Percentiles rank a stretch among this genome's conserved stretches.
These are phyloP conservation scores for Parus major DNA, from an alignment of 2,113 vertebrate species.

Conservation along the genomic window DNA sequence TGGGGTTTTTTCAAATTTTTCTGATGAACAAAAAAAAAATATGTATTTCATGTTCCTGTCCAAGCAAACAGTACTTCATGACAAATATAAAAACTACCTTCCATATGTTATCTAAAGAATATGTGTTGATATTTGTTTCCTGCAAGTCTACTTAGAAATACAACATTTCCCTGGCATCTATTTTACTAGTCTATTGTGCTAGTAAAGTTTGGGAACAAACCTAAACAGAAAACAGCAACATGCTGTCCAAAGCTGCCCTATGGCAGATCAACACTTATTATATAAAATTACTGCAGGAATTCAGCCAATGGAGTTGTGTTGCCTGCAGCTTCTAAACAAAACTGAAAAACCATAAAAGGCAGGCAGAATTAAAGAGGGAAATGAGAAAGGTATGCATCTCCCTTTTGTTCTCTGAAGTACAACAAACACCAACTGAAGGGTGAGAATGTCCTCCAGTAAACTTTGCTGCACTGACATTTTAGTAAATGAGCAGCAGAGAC, in stretches of 20 bases:
- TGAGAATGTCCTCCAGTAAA: neutral
- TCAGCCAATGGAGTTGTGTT: neutral
- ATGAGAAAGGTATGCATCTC: neutral
- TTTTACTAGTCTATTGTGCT: neutral
- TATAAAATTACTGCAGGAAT: neutral
- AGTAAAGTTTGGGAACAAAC: neutral
- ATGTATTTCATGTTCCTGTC: neutral
- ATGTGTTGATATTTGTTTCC: neutral
- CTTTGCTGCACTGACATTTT: neutral
- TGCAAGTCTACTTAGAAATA: neutral
- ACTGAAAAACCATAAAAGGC: neutral
- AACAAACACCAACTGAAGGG: neutral
- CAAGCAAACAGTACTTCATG: neutral
- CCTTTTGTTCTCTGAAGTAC: neutral
- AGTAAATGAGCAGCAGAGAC: neutral
- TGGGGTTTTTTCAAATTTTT: neutral
- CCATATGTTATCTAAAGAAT: no score
- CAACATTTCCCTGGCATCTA: neutral
- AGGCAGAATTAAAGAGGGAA: neutral
- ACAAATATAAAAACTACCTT: neutral
- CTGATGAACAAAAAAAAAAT: neutral
- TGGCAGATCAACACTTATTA: neutral
- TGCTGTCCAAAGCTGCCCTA: neutral
- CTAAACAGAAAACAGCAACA: neutral
- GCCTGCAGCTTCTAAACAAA: neutral